Base-by-base conservation (phyloP, 1,140 invertebrate genomes). In the Leptinotarsa lineolata region DNA sequence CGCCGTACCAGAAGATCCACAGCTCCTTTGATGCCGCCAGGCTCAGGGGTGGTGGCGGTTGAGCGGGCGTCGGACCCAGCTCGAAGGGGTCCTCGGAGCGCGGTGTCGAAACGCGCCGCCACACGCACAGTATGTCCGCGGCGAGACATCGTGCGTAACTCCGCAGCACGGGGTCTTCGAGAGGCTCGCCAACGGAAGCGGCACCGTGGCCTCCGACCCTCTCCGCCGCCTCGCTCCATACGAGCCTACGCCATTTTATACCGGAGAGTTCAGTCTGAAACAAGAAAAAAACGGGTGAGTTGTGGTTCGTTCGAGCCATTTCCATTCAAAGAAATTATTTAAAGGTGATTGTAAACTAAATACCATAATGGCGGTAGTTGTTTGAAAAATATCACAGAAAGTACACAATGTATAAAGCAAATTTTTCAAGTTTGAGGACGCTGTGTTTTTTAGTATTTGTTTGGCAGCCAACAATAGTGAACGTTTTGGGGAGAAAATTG, bases 1-100 rank as follows among this genome's bases (percentile, higher is more conserved):
- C 95, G 81, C 97, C 97, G 88, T 99, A 99, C 97, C 97, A 99
- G 88, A 99, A 99, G 82, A 99, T 94, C 97, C 97, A 99, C 16
- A 99, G 89, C 86, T 99, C 97, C 88, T 98, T 99, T 84, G 93
- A 91, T 75, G 90, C 90, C 80, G 90, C 89, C 61, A 94, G 88
- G 74, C 91, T 93, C 76, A 93, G 89, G 71, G 93, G 93, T 45
- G 88, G 86, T 44, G 87, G 87, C 58, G 89, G 88, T 69, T 88
- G 82, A 59, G 86, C 80, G 66, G 87, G 84, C 13, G 84, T 87
- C 70, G 89, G 87, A 6, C 87, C 86, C 80, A 89, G 82, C 81
- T 89, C 89, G 86, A 88, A 89, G 74, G 86, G 89, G 80, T 88
- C 94, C 58, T 84, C 92, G 58, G 84, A 91, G 60, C 82, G 80